Percentiles rank a stretch among this genome's conserved stretches.
Evolutionary conservation across 2,113 vertebrate species (phyloP).

Genomic region (Baryphthengus martii): DNA sequence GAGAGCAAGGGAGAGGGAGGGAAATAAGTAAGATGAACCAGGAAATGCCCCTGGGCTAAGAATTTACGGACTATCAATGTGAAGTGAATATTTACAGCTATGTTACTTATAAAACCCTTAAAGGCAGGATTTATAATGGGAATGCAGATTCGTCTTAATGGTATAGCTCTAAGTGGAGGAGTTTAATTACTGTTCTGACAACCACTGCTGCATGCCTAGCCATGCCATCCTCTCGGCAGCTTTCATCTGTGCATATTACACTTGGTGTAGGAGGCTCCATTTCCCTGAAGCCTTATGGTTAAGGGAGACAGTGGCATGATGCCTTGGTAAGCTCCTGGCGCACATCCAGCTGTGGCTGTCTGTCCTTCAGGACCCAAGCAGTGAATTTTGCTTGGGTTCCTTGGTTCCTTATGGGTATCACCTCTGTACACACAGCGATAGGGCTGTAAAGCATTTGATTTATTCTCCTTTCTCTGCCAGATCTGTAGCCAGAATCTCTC

Average conservation of each 20-base stretch:
- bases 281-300: constrained; percentile 9
- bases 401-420: not conserved
- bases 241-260: not conserved
- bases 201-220: constrained; percentile 31
- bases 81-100: constrained; percentile 6
- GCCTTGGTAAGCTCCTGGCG: not conserved
- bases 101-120: not conserved
- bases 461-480: not conserved
- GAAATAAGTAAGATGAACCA: not conserved
- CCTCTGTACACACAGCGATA: not conserved
- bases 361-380: not conserved
- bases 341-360: not conserved
- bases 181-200: constrained; percentile 35
- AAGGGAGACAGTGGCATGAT: not conserved
- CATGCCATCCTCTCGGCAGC: not conserved
- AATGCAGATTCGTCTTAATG: constrained; percentile 6
- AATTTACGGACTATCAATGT: not conserved
- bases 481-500: not conserved
- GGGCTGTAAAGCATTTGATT: not conserved
- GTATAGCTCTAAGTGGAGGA: not conserved
- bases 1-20: not conserved
- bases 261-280: constrained; percentile 17
- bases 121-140: not conserved
- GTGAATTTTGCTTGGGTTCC: not conserved
- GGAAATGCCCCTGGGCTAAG: not conserved